Evolutionary conservation across 2,113 vertebrate genomes (phyloP), one percentile per base, ranked within the genome.

Genomic region (Siphamia tubifer): DNA sequence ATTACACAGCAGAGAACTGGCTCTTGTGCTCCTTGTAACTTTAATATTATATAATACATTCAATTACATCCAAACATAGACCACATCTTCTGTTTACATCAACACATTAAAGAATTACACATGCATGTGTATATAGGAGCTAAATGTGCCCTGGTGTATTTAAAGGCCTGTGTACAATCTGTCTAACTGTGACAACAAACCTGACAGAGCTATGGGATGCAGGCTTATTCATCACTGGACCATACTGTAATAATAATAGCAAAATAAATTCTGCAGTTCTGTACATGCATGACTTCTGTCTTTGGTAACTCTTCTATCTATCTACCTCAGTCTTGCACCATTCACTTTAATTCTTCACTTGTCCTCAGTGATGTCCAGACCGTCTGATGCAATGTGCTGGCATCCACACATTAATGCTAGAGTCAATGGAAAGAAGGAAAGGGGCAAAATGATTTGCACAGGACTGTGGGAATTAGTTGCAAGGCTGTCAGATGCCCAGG

Each of bases 391-490:
- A 45, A 15, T 4, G 38, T 30, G 44, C 71, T n/a, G 47, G 60
- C 45, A 8, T 60, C 13, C 47, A n/a, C 27, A n/a, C 48, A 71
- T 83, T 82, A 75, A 82, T 11, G 23, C 55, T 48, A 82, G 67
- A 79, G 64, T 82, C 74, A 76, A 79, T 83, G 74, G 56, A 62
- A 68, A 67, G 42, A 66, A n/a, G 8, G 12, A 52, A 76, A 43
- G 35, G 69, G 43, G 58, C 17, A 51, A 51, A 60, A 54, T 81
- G 71, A 87, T 83, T 88, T 79, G 71, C 68, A 42, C 63, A 43
- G 65, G 64, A 43, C 70, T 66, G 48, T 24, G 48, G 52, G 58
- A 73, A 76, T 83, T 69, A 54, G 60, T 44, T 55, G 56, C 65
- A 34, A 7, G 8, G 42, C 61, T 44, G 74, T 68, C 62, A 16